Base-by-base conservation (phyloP, 2,888 invertebrate species). In the Gandaritis pyraliata region DNA sequence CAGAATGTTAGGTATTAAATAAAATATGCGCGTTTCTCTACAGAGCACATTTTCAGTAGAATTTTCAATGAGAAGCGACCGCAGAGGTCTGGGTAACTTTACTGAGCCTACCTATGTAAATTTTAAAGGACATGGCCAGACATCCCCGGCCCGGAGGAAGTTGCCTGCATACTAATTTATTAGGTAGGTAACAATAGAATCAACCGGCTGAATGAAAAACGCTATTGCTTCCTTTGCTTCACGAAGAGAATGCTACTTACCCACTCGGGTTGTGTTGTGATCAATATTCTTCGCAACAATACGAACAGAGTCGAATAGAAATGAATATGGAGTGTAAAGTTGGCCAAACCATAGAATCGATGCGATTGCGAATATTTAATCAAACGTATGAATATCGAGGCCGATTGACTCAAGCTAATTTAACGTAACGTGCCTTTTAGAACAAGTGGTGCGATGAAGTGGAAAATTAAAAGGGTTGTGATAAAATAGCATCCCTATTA, bases 141-240 rank as follows among this genome's bases (percentile, higher is more conserved):
- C 86, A 78, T 70, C 69, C 75, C 72, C 75, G 78, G 71, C 73
- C 76, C 74, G 72, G 80, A 87, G 83, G 87, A 84, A 87, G 82
- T 79, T 43, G 75, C 75, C 76, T 77, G 89, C 83, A 90, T 90
- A 87, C 87, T 82, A 88, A 90, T 88, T 81, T 73, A 81, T 80
- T 13, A 43, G 16, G 43, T 43, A 43, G 16, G 43, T 77, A 33
- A 78, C 80, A 76, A 80, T 76, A 78, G 75, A 74, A 70, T 69
- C 75, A 83, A 72, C 77, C 84, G 72, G 73, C 78, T 73, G 70
- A 80, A 76, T 74, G 50, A 73, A 81, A 78, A 76, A 72, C 66
- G 69, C 46, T n/a, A 54, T 54, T 54, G 46, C 46, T 23, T 54
- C 54, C 56, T 61, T 61, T 66, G 60, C 46, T 64, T 30, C 47